A percentile compares a stretch with the other conserved stretches of the same genome.
Conservation (phyloP, 2,113 vertebrate genomes). For the Galemys pyrenaicus region DNA sequence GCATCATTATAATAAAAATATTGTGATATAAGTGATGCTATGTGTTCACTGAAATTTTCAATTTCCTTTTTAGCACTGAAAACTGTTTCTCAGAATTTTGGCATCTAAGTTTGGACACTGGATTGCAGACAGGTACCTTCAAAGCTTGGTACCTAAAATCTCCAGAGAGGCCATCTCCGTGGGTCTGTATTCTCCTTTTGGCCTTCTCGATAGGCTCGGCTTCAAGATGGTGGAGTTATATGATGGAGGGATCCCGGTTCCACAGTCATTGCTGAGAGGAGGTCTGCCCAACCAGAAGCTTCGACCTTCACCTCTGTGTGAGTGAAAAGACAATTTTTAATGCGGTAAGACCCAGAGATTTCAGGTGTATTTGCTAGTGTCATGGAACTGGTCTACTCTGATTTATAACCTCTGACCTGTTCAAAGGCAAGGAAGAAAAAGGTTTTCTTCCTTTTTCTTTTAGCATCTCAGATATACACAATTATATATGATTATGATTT, state of each 20-base stretch:
- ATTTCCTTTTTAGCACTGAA: neutral
- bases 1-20: neutral
- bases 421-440: neutral
- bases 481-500: neutral
- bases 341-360: neutral
- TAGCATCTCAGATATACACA: neutral
- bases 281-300: neutral
- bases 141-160: neutral
- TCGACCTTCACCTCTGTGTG: neutral
- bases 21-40: neutral
- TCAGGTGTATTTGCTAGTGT: neutral
- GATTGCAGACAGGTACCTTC: neutral
- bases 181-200: neutral
- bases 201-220: neutral
- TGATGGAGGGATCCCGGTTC: neutral
- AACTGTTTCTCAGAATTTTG: neutral
- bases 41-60: neutral
- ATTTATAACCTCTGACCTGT: conserved; percentile 22
- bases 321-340: conserved; percentile 13
- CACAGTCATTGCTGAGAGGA: neutral
- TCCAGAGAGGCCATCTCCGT: neutral
- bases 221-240: neutral
- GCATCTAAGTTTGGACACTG: neutral
- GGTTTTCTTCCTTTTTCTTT: neutral
- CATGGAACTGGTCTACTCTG: neutral